Conservation (phyloP, 2,113 vertebrate species). For the Ammospiza nelsoni region DNA sequence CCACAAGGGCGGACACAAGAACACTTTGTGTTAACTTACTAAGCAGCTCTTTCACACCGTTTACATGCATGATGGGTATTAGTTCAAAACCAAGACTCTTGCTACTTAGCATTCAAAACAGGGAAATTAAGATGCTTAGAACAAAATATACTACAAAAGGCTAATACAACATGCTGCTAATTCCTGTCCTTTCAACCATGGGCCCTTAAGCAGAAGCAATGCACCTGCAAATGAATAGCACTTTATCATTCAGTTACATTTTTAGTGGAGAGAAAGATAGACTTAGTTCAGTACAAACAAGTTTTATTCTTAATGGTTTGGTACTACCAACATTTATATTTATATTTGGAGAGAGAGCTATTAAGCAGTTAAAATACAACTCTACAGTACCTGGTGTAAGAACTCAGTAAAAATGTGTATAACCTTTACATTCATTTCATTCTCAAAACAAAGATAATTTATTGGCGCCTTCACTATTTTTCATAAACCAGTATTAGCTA, state of each 20-base stretch:
- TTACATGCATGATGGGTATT: slow-evolving; percentile 98
- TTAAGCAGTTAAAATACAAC: slow-evolving; percentile 79
- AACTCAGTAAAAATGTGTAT: slow-evolving; percentile 39
- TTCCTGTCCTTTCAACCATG: slow-evolving; percentile 94
- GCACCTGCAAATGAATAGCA: slow-evolving; percentile 99
- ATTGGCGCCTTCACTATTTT: background rate
- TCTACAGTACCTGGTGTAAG: slow-evolving; percentile 49
- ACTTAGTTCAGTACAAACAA: slow-evolving; percentile 89
- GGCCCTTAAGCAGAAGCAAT: slow-evolving; percentile 97
- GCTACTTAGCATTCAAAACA: slow-evolving; percentile 98
- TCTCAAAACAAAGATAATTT: slow-evolving; percentile 58
- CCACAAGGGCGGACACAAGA: slow-evolving; percentile 99
- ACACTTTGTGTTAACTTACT: slow-evolving; percentile 98
- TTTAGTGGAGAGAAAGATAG: slow-evolving; percentile 83
- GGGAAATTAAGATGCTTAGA: slow-evolving; percentile 99
- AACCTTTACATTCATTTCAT: slow-evolving; percentile 37
- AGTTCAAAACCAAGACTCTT: slow-evolving; percentile 96
- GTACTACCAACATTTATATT: slow-evolving; percentile 88
- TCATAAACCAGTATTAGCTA: slow-evolving; percentile 12
- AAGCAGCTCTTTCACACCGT: slow-evolving; percentile 99
- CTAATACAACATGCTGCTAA: slow-evolving; percentile 99
- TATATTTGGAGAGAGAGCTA: slow-evolving; percentile 73
- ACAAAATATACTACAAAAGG: slow-evolving; percentile 99
- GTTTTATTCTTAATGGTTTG: slow-evolving; percentile 83
- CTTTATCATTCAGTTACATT: slow-evolving; percentile 92